Evolutionary conservation across 2,113 vertebrate species (phyloP).

Genomic region (Anoplopoma fimbria): DNA sequence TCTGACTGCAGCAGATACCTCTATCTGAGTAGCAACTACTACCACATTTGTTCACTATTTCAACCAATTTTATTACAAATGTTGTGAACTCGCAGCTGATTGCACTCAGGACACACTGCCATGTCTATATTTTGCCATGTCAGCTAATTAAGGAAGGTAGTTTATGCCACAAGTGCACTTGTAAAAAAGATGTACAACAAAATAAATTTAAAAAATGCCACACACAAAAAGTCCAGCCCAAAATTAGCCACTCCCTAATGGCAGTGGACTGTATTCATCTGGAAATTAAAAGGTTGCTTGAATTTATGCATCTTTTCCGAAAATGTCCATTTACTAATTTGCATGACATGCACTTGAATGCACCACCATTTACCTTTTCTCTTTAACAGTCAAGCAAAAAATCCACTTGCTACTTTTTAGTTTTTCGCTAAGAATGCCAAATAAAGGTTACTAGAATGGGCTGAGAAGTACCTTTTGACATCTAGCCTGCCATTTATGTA

Average conservation of each 20-base stretch:
- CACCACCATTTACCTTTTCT: constrained; percentile 4
- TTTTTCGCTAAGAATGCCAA: background rate
- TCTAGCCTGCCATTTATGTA: too few relatives aligned
- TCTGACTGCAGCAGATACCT: background rate
- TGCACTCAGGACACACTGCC: background rate
- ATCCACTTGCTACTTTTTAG: background rate
- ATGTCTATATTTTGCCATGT: constrained; percentile 3
- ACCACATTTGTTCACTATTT: constrained; percentile 10
- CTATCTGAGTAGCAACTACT: background rate
- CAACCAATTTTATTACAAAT: background rate
- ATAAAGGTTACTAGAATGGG: background rate
- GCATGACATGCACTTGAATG: background rate
- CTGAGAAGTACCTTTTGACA: background rate
- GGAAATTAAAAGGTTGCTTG: background rate
- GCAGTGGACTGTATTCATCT: background rate
- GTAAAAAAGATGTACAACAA: constrained; percentile 21
- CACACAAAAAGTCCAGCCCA: background rate
- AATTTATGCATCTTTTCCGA: background rate
- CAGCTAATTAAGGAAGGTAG: constrained; percentile 45
- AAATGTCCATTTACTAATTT: background rate
- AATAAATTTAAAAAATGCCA: constrained; percentile 12
- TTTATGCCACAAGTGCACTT: constrained; percentile 27
- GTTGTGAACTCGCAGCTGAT: constrained; percentile 12
- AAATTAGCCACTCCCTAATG: background rate
- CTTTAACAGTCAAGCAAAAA: constrained; percentile 14